Evolutionary conservation across 23 tunicate genomes (phyloP).

Genomic region (Halocynthia aurantium): DNA sequence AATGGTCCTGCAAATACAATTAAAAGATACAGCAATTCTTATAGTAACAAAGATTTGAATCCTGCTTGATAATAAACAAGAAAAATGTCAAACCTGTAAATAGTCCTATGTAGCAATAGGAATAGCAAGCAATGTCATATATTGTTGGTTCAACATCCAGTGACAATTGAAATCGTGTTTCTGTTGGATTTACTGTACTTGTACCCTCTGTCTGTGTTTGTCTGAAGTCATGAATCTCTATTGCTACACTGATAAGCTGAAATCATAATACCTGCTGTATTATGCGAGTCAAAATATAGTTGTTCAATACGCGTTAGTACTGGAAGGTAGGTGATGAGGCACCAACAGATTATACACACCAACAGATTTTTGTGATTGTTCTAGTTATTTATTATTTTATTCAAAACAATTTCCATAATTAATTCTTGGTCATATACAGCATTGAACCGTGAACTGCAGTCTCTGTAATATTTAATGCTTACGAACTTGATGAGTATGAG

Average conservation of each 20-base stretch:
- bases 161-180: slow-evolving; percentile 36
- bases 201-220: slow-evolving; percentile 1
- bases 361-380: no score
- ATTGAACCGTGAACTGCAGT: no score
- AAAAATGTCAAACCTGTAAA: slow-evolving; percentile 46
- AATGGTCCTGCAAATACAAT: slow-evolving; percentile 49
- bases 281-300: not conserved
- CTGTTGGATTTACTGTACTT: not conserved
- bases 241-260: slow-evolving; percentile 72
- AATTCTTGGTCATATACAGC: no score
- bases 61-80: not conserved
- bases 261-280: not conserved
- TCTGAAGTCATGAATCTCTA: slow-evolving; percentile 66
- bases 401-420: no score
- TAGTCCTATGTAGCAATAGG: slow-evolving; percentile 82
- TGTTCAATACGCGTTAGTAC: no score
- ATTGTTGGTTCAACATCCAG: slow-evolving; percentile 40
- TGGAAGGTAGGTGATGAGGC: no score
- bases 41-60: not conserved
- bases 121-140: slow-evolving; percentile 50
- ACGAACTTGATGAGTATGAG: no score
- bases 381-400: no score
- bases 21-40: not conserved
- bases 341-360: no score
- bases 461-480: no score